These are phyloP conservation scores for Benthosema pterotum DNA, from an alignment of 2,797 vertebrate species.

Conservation along the genomic window DNA sequence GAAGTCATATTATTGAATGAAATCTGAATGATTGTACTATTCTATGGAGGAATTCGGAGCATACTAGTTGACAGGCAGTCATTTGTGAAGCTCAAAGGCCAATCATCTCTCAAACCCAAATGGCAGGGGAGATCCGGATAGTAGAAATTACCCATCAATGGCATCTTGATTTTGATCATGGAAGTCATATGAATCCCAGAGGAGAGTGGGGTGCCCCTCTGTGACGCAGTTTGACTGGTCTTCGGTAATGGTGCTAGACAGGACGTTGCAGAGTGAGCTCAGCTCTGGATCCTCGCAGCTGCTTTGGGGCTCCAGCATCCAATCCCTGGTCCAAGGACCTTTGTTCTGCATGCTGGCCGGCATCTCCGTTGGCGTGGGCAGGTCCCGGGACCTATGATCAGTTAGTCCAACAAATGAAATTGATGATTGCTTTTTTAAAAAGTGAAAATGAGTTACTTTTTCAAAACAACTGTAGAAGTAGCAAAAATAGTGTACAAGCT, in stretches of 20 bases:
- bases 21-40: too few species aligned
- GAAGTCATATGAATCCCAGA: constrained; percentile 78
- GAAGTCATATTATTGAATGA: too few species aligned
- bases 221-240: constrained; percentile 42
- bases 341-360: neutral
- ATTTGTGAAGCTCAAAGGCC: too few species aligned
- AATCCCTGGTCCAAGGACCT: constrained; percentile 23
- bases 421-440: too few species aligned
- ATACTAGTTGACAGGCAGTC: too few species aligned
- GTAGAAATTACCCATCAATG: constrained; percentile 55
- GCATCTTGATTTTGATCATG: constrained; percentile 63
- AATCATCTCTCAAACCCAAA: too few species aligned
- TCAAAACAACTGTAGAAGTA: too few species aligned
- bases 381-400: constrained; percentile 28
- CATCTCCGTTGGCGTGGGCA: constrained; percentile 26
- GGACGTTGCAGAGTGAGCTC: constrained; percentile 59
- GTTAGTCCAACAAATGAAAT: too few species aligned
- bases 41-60: too few species aligned
- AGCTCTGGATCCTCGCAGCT: constrained; percentile 48
- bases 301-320: constrained; percentile 22
- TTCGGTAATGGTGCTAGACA: constrained; percentile 76
- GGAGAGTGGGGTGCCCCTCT: constrained; percentile 58
- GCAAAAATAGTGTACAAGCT: too few species aligned
- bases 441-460: too few species aligned
- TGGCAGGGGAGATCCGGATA: too few species aligned